These are phyloP conservation scores for Vannuccia rotundouncinata DNA, from an alignment of 2,888 invertebrate species.

Conservation along the genomic window DNA sequence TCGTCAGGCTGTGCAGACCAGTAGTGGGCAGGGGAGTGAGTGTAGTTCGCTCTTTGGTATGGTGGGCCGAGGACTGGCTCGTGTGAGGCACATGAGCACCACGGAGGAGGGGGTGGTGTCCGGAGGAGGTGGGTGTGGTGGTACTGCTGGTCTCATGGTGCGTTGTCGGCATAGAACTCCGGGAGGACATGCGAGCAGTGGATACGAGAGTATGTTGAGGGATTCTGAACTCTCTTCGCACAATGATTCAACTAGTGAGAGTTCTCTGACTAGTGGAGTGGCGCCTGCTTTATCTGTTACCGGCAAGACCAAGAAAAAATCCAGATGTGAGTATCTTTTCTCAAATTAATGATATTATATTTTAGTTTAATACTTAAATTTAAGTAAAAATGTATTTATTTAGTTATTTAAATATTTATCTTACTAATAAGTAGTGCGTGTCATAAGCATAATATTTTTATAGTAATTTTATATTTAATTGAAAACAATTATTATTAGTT, in stretches of 20 bases:
- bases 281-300: conserved; percentile 9
- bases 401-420: too few species aligned
- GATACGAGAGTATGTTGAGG: conserved; percentile 80
- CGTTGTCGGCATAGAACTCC: conserved; percentile 13
- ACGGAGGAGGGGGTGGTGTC: conserved; percentile 41
- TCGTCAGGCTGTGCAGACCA: conserved; percentile 52
- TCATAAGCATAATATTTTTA: too few species aligned
- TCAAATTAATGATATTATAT: too few species aligned
- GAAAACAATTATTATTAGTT: too few species aligned
- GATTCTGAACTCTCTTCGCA: conserved; percentile 66
- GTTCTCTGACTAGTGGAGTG: conserved; percentile 22
- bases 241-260: conserved; percentile 55
- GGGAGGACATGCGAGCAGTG: conserved; percentile 58
- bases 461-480: too few species aligned
- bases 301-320: not conserved
- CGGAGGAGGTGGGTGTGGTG: conserved; percentile 41
- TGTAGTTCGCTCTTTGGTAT: conserved; percentile 42
- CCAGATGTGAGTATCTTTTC: conserved; percentile 24
- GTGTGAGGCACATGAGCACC: conserved; percentile 40
- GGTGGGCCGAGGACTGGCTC: conserved; percentile 36
- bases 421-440: too few species aligned
- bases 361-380: too few species aligned
- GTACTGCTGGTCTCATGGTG: conserved; percentile 44
- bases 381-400: too few species aligned
- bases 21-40: conserved; percentile 57